Evolutionary conservation across 2,797 vertebrate genomes (phyloP).

Genomic region (Pangasius mekongensis): DNA sequence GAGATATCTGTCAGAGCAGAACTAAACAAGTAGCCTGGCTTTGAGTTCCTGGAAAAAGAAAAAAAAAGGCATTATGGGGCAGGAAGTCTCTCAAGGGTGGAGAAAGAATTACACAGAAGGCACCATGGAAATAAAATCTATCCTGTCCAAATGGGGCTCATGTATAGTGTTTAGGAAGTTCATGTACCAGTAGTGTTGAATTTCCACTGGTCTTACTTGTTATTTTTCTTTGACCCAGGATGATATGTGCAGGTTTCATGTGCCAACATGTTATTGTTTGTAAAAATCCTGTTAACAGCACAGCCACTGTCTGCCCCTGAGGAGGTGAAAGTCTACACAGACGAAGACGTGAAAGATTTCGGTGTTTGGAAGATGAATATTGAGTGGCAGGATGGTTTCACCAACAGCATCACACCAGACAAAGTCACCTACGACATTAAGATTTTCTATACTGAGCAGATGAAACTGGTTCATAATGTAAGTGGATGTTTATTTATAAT

Average conservation of each 20-base stretch:
- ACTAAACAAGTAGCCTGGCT: not conserved
- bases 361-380: slow-evolving; percentile 49
- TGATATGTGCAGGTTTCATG: not conserved
- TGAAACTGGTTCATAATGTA: slow-evolving; percentile 41
- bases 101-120: not conserved
- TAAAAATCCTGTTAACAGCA: slow-evolving; percentile 27
- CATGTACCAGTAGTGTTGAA: not conserved
- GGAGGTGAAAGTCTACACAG: not conserved
- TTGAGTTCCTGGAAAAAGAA: not conserved
- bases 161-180: not conserved
- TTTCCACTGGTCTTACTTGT: not conserved
- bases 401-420: slow-evolving; percentile 34
- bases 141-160: not conserved
- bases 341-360: rapidly evolving
- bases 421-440: slow-evolving; percentile 62
- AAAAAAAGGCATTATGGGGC: not conserved
- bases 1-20: not conserved
- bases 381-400: slow-evolving; percentile 62
- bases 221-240: not conserved
- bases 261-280: not conserved
- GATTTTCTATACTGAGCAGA: slow-evolving; percentile 56
- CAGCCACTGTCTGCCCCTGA: slow-evolving; percentile 8
- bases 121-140: not conserved
- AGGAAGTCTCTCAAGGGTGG: not conserved
- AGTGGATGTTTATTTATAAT: slow-evolving; percentile 5